Evolutionary conservation across 2,888 invertebrate species (phyloP).

Genomic region (Megalurothrips usitatus): DNA sequence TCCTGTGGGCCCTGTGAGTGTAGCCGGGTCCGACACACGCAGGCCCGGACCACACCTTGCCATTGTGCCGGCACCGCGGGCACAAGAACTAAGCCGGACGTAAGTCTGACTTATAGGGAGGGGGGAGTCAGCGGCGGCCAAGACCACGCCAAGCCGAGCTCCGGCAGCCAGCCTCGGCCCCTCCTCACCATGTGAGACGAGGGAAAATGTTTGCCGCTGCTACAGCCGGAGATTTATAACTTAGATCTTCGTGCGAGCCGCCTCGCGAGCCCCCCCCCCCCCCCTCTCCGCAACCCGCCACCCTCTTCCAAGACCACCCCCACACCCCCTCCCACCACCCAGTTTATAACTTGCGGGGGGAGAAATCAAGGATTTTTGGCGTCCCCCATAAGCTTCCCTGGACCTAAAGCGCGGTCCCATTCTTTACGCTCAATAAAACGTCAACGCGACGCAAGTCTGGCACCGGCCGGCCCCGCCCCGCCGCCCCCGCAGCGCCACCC

Average conservation of each 20-base stretch:
- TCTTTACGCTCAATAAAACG: too few species aligned
- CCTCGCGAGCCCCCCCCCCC: too few species aligned
- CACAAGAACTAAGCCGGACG: conserved; percentile 2
- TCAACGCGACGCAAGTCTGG: too few species aligned
- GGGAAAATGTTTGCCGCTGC: background rate
- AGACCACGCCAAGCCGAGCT: background rate
- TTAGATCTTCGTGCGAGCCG: background rate
- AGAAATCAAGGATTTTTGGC: background rate
- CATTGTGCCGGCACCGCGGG: background rate
- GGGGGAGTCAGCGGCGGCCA: background rate
- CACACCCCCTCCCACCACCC: too few species aligned
- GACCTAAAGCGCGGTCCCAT: background rate
- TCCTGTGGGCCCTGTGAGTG: too few species aligned
- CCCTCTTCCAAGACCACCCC: too few species aligned
- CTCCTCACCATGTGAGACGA: background rate
- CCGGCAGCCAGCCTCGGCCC: background rate
- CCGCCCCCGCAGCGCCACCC: too few species aligned
- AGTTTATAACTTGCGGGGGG: background rate
- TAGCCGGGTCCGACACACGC: too few species aligned
- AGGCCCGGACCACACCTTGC: background rate
- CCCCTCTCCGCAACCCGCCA: too few species aligned
- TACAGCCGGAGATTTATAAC: background rate
- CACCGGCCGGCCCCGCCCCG: too few species aligned
- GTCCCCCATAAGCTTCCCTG: background rate
- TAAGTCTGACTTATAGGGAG: background rate